A percentile compares a stretch with the other conserved stretches of the same genome.
Evolutionary conservation across 2,797 vertebrate genomes (phyloP).

Genomic region (Halcyon chelicuti): DNA sequence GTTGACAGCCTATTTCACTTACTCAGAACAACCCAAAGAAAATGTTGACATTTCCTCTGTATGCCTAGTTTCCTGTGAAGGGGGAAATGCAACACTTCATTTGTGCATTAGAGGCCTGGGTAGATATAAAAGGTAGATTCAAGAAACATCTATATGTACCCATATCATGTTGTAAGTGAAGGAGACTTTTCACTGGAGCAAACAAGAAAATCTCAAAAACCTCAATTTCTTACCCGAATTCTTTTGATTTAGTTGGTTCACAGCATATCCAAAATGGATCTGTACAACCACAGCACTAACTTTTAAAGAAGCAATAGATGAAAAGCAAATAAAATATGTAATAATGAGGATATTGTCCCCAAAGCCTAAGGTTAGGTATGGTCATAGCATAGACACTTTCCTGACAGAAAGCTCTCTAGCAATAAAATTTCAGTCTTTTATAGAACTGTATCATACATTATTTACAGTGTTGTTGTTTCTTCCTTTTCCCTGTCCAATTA

Average conservation of each 20-base stretch:
- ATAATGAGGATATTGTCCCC: background rate
- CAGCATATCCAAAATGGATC: background rate
- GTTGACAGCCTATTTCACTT: background rate
- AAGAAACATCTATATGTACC: background rate
- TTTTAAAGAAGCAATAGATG: background rate
- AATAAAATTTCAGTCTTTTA: background rate
- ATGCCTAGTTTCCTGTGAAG: background rate
- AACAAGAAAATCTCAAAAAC: background rate
- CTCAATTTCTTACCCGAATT: background rate
- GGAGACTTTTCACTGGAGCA: background rate
- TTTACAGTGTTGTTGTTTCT: background rate
- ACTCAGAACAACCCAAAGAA: background rate
- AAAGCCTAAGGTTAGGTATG: background rate
- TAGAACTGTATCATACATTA: background rate
- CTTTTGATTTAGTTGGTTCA: background rate
- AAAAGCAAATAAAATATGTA: background rate
- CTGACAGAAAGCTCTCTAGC: background rate
- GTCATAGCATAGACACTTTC: background rate
- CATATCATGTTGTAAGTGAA: background rate
- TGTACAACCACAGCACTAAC: background rate
- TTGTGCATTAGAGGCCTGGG: background rate
- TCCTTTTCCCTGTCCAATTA: slow-evolving; percentile 44
- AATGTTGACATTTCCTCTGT: background rate
- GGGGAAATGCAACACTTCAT: background rate
- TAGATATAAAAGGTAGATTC: background rate